Conservation (phyloP, 2,113 vertebrate species). For the Equus przewalskii region DNA sequence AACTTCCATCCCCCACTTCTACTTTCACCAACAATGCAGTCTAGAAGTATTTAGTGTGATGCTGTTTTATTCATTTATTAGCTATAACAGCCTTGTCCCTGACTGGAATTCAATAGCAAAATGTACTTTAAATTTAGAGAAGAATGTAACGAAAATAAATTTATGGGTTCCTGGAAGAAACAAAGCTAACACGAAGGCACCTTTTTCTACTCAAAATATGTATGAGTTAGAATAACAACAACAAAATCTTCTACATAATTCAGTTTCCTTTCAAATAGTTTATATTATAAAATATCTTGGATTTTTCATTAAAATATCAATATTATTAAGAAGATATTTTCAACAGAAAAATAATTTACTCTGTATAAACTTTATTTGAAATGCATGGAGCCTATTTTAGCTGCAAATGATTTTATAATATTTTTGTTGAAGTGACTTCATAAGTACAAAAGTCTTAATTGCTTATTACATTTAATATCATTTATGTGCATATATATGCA, state of each 20-base stretch:
- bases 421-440: slow-evolving; percentile 54
- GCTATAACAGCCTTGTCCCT: background rate
- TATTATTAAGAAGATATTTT: slow-evolving; percentile 48
- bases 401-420: slow-evolving; percentile 19
- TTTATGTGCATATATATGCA: background rate
- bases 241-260: background rate
- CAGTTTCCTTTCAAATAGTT: slow-evolving; percentile 30
- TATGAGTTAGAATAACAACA: slow-evolving; percentile 7
- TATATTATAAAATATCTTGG: background rate
- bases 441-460: slow-evolving; percentile 66
- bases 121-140: background rate
- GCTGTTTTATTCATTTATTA: background rate
- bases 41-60: background rate
- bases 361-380: slow-evolving; percentile 59
- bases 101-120: slow-evolving; percentile 34
- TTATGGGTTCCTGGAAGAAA: slow-evolving; percentile 20
- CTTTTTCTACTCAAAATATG: background rate
- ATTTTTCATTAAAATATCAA: slow-evolving; percentile 56
- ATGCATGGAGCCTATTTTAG: background rate
- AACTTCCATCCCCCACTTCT: background rate
- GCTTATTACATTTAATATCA: background rate
- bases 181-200: slow-evolving; percentile 42
- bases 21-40: background rate
- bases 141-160: slow-evolving; percentile 83
- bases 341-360: slow-evolving; percentile 46